Conservation (phyloP, 2,797 vertebrate species). For the Rhinophrynus dorsalis region DNA sequence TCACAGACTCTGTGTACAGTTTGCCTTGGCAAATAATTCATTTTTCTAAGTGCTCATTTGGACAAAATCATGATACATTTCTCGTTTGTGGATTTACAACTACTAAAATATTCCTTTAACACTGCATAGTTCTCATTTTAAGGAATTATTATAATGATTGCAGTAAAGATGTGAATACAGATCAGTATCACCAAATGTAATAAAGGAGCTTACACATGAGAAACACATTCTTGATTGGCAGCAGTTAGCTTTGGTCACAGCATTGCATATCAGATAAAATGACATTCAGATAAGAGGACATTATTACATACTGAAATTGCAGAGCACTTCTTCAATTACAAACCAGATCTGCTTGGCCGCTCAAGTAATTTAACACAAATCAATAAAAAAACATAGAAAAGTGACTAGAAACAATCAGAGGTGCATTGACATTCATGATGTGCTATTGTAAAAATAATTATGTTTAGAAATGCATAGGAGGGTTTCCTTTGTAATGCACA, state of each 20-base stretch:
- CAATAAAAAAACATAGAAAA: slow-evolving; percentile 26
- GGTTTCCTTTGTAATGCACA: too few relatives aligned
- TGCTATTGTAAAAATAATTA: too few relatives aligned
- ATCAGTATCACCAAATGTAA: slow-evolving; percentile 27
- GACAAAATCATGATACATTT: slow-evolving; percentile 13
- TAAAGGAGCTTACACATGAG: slow-evolving; percentile 1
- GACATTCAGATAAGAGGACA: slow-evolving; percentile 36
- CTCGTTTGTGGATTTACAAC: slow-evolving; percentile 23
- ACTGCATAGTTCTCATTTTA: slow-evolving; percentile 30
- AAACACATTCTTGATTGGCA: slow-evolving; percentile 27
- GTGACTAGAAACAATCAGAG: neutral
- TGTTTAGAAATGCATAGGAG: too few relatives aligned
- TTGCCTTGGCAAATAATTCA: slow-evolving; percentile 9
- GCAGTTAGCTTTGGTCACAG: slow-evolving; percentile 21
- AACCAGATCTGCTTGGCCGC: slow-evolving; percentile 30
- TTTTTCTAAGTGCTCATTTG: slow-evolving; percentile 30
- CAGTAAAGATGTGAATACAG: slow-evolving; percentile 27
- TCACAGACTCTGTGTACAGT: neutral
- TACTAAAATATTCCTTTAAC: neutral
- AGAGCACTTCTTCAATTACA: slow-evolving; percentile 41
- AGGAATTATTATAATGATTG: slow-evolving; percentile 29
- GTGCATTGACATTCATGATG: too few relatives aligned
- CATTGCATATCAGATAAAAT: slow-evolving; percentile 36
- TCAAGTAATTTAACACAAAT: slow-evolving; percentile 24
- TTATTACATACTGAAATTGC: slow-evolving; percentile 40